Conservation (phyloP, 1,140 invertebrate species). For the Pararge aegeria region DNA sequence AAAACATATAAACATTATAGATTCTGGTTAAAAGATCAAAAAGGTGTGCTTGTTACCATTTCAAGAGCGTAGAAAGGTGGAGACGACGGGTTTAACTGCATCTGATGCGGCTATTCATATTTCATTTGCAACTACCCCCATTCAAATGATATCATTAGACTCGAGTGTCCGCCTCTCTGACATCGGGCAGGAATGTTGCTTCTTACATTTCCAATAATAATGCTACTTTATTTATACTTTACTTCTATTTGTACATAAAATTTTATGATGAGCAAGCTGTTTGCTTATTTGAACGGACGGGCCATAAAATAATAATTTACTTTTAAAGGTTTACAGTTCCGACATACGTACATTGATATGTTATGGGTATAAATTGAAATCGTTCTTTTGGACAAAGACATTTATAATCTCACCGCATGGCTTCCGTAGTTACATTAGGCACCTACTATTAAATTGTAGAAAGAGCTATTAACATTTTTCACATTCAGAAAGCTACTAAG, state of each 20-base stretch:
- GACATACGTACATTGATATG: constrained; percentile 4
- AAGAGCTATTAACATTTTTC: not conserved
- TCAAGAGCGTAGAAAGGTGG: constrained; percentile 11
- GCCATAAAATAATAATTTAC: constrained; percentile 23
- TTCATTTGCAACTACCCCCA: constrained; percentile 54
- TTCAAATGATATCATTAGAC: constrained; percentile 55
- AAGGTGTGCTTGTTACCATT: not conserved
- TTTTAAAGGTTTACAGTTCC: constrained; percentile 17
- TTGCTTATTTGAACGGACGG: constrained; percentile 21
- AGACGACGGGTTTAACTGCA: constrained; percentile 5
- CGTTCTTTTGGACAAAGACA: constrained; percentile 9
- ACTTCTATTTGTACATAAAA: constrained; percentile 33
- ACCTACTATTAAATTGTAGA: not conserved
- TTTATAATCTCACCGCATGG: constrained; percentile 1
- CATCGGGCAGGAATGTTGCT: constrained; percentile 29
- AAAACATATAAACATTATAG: too few relatives aligned
- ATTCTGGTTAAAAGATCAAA: too few relatives aligned
- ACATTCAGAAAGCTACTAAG: too few relatives aligned
- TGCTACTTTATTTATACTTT: constrained; percentile 38
- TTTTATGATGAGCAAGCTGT: constrained; percentile 22
- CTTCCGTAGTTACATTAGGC: not conserved
- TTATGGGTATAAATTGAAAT: constrained; percentile 17
- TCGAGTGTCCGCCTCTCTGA: constrained; percentile 20
- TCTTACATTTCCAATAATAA: constrained; percentile 38
- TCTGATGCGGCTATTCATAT: constrained; percentile 43